phyloP scores from a whole-genome alignment of 1,140 invertebrate species.

The Brachionus calyciflorus region DNA sequence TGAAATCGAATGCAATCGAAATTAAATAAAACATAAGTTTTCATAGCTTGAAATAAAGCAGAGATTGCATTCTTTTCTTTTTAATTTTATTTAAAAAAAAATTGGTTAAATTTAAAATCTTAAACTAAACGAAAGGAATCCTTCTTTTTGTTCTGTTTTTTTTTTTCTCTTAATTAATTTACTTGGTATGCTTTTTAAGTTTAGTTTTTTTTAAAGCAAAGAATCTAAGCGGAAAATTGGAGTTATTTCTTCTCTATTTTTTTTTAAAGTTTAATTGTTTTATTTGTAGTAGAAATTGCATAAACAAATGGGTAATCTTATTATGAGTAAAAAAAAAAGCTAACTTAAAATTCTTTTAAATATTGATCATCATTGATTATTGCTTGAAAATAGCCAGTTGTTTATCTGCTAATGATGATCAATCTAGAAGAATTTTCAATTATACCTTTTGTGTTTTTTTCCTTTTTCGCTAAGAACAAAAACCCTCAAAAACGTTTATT shows the following conservation, averaged over 20 bases:
- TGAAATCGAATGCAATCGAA: not conserved
- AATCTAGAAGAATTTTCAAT: too few relatives aligned
- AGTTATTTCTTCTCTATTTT: not conserved
- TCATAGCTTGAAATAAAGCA: constrained; percentile 28
- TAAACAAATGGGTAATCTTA: constrained; percentile 25
- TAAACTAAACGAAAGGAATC: constrained; percentile 11
- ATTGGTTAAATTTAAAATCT: constrained; percentile 21
- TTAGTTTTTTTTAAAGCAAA: not conserved
- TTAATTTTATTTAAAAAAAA: too few relatives aligned
- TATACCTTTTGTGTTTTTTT: too few relatives aligned
- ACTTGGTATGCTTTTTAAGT: constrained; percentile 9
- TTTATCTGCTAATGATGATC: constrained; percentile 32
- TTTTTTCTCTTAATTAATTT: constrained; percentile 36
- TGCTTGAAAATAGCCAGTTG: not conserved
- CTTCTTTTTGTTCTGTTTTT: too few relatives aligned
- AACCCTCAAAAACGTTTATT: too few relatives aligned
- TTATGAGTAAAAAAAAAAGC: not conserved
- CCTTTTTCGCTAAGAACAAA: too few relatives aligned
- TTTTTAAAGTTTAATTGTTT: too few relatives aligned
- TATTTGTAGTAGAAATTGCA: not conserved
- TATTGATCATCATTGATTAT: too few relatives aligned
- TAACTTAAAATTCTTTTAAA: not conserved
- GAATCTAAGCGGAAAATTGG: constrained; percentile 10
- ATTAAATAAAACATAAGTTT: constrained; percentile 11
- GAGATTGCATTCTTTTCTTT: not conserved